Percentiles rank a stretch among this genome's conserved stretches.
phyloP scores from a whole-genome alignment of 2,797 vertebrate species.

The Phrynocephalus guinanensis region DNA sequence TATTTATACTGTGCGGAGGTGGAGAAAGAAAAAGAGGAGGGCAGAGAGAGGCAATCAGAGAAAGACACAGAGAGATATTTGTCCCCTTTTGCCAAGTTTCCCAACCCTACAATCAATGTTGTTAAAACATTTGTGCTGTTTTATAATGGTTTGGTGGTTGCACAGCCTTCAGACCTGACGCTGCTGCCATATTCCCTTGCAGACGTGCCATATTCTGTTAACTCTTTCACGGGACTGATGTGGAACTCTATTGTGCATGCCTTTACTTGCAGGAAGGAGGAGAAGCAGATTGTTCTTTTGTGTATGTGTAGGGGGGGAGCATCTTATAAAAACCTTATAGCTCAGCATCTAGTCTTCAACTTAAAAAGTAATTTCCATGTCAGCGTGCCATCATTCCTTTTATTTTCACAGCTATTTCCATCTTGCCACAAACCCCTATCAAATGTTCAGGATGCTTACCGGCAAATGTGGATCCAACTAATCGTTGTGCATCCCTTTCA shows the following conservation, averaged over 20 bases:
- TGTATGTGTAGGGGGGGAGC: not conserved
- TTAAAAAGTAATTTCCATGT: not conserved
- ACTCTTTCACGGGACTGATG: not conserved
- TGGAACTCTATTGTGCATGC: not conserved
- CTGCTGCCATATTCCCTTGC: not conserved
- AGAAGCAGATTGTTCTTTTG: not conserved
- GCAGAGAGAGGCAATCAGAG: not conserved
- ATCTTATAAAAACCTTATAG: not conserved
- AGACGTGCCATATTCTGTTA: not conserved
- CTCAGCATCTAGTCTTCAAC: not conserved
- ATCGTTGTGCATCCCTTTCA: not conserved
- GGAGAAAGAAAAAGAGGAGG: not conserved
- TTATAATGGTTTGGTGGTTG: not conserved
- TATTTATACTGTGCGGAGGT: too few relatives aligned
- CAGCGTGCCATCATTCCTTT: not conserved
- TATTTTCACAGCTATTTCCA: not conserved
- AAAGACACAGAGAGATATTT: not conserved
- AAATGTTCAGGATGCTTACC: not conserved
- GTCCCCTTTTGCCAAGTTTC: not conserved
- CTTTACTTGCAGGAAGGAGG: not conserved
- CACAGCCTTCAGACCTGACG: not conserved
- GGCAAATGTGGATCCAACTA: slow-evolving; percentile 3
- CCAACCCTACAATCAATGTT: not conserved
- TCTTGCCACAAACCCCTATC: not conserved
- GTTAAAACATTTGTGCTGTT: not conserved